phyloP scores from a whole-genome alignment of 2,888 invertebrate species.

The Pachycephus smyrnensis region DNA sequence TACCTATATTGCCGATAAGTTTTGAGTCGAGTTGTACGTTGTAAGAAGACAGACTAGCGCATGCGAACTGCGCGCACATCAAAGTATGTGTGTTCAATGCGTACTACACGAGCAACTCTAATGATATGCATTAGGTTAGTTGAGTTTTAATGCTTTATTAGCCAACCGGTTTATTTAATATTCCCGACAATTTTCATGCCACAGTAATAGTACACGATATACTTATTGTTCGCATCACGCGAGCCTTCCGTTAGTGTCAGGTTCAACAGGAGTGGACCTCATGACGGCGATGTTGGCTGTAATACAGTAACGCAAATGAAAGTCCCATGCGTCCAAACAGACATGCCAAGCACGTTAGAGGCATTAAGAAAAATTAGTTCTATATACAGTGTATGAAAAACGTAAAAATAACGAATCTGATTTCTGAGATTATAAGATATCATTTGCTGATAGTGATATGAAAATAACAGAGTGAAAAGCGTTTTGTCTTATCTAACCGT shows the following conservation, averaged over 20 bases:
- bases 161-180: constrained; percentile 11
- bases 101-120: not conserved
- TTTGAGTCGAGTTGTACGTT: not conserved
- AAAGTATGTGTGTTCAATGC: not conserved
- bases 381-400: not conserved
- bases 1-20: not conserved
- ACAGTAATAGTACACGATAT: constrained; percentile 15
- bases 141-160: constrained; percentile 1
- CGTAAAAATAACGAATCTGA: too few relatives aligned
- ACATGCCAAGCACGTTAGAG: not conserved
- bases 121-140: constrained; percentile 6
- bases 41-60: not conserved
- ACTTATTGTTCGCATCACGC: constrained; percentile 26
- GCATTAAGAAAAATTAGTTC: not conserved
- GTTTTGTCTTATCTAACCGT: too few relatives aligned
- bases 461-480: too few relatives aligned
- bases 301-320: not conserved
- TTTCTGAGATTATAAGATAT: too few relatives aligned
- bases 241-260: constrained; percentile 20
- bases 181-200: constrained; percentile 9
- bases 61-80: not conserved
- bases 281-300: not conserved
- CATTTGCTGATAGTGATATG: too few relatives aligned
- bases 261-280: not conserved
- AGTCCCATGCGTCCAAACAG: not conserved